These are phyloP conservation scores for Xenus cinereus DNA, from an alignment of 2,113 vertebrate genomes.

Conservation along the genomic window DNA sequence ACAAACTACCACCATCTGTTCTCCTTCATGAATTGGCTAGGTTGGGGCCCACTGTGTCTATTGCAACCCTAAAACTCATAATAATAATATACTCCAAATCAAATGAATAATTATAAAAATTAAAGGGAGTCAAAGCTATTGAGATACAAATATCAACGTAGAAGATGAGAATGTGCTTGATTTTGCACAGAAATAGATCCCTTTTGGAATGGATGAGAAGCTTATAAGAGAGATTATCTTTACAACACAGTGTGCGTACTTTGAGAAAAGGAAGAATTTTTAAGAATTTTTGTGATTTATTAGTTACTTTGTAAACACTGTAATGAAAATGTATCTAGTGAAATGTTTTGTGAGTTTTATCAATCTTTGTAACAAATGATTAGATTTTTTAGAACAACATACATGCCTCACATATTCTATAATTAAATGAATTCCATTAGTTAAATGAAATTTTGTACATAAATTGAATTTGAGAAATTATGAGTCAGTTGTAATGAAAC, in stretches of 20 bases:
- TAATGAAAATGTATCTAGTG: not conserved
- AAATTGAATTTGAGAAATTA: slow-evolving; percentile 18
- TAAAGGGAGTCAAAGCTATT: not conserved
- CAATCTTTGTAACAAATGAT: slow-evolving; percentile 6
- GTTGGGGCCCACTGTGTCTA: not conserved
- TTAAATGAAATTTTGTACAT: slow-evolving; percentile 18
- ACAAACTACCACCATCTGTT: not conserved
- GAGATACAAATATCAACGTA: not conserved
- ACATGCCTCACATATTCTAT: not conserved
- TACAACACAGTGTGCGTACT: not conserved
- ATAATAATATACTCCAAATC: not conserved
- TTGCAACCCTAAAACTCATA: not conserved
- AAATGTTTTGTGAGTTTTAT: not conserved
- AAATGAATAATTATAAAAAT: not conserved
- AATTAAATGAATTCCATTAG: slow-evolving; percentile 40
- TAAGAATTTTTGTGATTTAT: not conserved
- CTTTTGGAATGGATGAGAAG: not conserved
- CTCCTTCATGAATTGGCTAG: not conserved
- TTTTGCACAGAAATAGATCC: not conserved
- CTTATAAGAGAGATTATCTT: not conserved
- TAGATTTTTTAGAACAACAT: not conserved
- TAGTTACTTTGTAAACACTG: not conserved
- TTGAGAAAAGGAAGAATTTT: not conserved
- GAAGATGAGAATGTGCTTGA: not conserved
- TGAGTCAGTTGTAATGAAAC: not conserved